Base-by-base conservation (phyloP, 1,140 invertebrate species). In the Sweltsa coloradensis region DNA sequence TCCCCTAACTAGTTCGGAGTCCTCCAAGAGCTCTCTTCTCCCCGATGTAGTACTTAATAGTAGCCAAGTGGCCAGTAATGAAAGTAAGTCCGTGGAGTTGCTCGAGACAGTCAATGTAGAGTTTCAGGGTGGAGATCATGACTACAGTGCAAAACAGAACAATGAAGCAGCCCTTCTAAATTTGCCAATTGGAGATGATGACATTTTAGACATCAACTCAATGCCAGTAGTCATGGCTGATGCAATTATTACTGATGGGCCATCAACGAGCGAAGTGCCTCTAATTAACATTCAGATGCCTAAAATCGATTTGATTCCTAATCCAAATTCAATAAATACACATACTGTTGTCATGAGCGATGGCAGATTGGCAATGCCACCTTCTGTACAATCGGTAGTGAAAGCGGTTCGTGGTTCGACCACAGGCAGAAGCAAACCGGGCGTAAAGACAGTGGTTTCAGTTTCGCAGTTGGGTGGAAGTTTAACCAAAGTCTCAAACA, bases 141-240 rank as follows among this genome's bases (percentile, higher is more conserved):
- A 40, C 6, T 40, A 40, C 18, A 40, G 37, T 40, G 24, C 24
- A 19, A 40, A 19, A 3, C 21, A 40, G 7, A 23, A 40, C 5
- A 5, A 1, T 4, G 37, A 40, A 16, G 18, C 21, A 23, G 16
- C 16, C 13, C 13, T 22, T 59, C 60, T 41, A 64, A 64, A 40
- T 60, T 50, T 34, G 58, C 63, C 34, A 2, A 62, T 55, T 45
- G 31, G 67, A 1, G 71, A 73, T 40, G 77, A 81, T n/a, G 65
- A 73, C 53, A 68, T 79, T 18, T 73, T 82, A 45, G 80, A 83
- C 55, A 83, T 83, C 21, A 77, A 78, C 60, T 80, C 78, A 16
- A 82, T 83, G 74, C 81, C 76, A 0, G 72, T 79, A n/a, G 70
- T 79, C 1, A 72, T 78, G 63, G 69, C 74, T 2, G 71, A 74